These are phyloP conservation scores for Amphimedon queenslandica DNA, from an alignment of 37 sponge, comb jelly and placozoan genomes.

Conservation along the genomic window DNA sequence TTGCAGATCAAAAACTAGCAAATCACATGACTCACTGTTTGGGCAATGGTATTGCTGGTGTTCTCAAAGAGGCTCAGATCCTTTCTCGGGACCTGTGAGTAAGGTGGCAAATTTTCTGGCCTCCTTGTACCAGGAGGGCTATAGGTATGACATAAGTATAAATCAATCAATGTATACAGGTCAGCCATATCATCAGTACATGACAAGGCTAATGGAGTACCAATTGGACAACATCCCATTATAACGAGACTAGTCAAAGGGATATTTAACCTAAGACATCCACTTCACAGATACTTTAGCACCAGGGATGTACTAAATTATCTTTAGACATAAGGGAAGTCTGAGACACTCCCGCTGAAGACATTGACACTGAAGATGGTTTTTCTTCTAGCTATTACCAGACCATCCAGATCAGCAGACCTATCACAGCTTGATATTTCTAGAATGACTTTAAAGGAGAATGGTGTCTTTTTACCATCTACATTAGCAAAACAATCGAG, in stretches of 20 bases:
- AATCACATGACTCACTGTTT: slow-evolving; percentile 19
- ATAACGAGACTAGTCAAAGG: slow-evolving; percentile 1
- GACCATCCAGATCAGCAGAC: slow-evolving; percentile 28
- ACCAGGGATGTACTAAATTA: slow-evolving; percentile 20
- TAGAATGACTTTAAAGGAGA: slow-evolving; percentile 3
- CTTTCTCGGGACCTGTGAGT: slow-evolving; percentile 19
- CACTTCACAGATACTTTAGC: neutral
- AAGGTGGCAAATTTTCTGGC: slow-evolving; percentile 27
- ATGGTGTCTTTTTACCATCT: slow-evolving; percentile 12
- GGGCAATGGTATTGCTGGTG: slow-evolving; percentile 34
- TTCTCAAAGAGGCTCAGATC: slow-evolving; percentile 13
- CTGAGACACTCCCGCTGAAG: slow-evolving; percentile 7
- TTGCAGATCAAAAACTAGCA: slow-evolving; percentile 21
- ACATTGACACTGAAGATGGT: slow-evolving; percentile 19
- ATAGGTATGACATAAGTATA: slow-evolving; percentile 11
- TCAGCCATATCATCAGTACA: slow-evolving; percentile 34
- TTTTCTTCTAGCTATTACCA: slow-evolving; percentile 26
- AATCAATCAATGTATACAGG: slow-evolving; percentile 1
- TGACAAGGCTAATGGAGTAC: slow-evolving; percentile 17
- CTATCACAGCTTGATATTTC: slow-evolving; percentile 20
- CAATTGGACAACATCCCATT: slow-evolving; percentile 22
- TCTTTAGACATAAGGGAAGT: neutral
- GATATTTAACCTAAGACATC: neutral
- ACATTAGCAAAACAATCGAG: no score
- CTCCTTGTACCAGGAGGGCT: slow-evolving; percentile 9